Conservation (phyloP, 2,113 vertebrate genomes). For the Siphamia tubifer region DNA sequence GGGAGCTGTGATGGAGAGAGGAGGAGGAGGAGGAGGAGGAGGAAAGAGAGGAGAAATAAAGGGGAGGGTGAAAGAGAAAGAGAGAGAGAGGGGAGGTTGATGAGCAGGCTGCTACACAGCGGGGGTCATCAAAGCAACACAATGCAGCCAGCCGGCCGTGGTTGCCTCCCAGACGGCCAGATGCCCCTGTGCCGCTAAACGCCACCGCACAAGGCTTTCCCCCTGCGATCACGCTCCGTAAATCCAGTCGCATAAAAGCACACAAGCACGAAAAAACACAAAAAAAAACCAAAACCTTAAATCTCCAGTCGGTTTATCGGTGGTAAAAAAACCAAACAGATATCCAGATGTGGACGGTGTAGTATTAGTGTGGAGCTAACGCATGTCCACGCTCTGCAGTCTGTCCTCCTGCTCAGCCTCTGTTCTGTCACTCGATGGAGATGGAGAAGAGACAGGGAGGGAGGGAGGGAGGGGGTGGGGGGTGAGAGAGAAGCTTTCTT, state of each 20-base stretch:
- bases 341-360: constrained; percentile 32
- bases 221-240: constrained; percentile 31
- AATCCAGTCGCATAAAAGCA: constrained; percentile 37
- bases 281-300: neutral
- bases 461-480: constrained; percentile 18
- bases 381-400: constrained; percentile 51
- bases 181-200: constrained; percentile 76
- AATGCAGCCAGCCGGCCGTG: constrained; percentile 83
- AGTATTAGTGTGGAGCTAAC: constrained; percentile 28
- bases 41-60: constrained; percentile 51
- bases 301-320: neutral
- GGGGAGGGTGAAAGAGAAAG: constrained; percentile 21
- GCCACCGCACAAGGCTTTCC: constrained; percentile 61
- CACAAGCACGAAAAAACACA: too few relatives aligned
- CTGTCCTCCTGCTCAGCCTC: constrained; percentile 54
- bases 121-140: constrained; percentile 93
- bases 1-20: constrained; percentile 85
- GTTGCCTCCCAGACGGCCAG: constrained; percentile 85
- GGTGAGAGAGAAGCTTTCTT: constrained; percentile 56
- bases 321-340: neutral
- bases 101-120: constrained; percentile 91
- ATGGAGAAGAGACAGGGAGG: neutral
- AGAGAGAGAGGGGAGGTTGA: constrained; percentile 71
- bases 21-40: constrained; percentile 45
- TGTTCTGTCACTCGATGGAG: constrained; percentile 50